phyloP scores from a whole-genome alignment of 2,888 invertebrate genomes.

The Hyalella azteca region DNA sequence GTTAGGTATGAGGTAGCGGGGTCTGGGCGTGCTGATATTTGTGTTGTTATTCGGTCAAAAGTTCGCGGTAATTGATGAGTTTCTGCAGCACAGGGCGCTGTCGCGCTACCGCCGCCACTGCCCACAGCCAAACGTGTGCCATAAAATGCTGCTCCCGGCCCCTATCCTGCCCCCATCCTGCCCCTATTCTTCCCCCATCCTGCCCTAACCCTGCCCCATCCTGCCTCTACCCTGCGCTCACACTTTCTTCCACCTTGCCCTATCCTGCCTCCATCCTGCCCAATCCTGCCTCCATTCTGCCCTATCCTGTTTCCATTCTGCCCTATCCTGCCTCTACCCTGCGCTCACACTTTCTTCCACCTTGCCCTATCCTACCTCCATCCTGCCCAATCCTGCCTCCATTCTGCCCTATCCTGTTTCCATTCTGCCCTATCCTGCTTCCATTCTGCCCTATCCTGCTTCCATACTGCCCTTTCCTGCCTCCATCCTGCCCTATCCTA shows the following conservation, averaged over 20 bases:
- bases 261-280: no score
- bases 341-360: no score
- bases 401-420: not conserved
- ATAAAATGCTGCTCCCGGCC: not conserved
- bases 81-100: not conserved
- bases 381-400: no score
- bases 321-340: not conserved
- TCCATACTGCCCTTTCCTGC: not conserved
- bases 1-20: no score
- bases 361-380: no score
- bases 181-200: not conserved
- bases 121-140: constrained; percentile 17
- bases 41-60: not conserved
- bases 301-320: not conserved
- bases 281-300: not conserved
- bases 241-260: no score
- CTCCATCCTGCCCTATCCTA: not conserved
- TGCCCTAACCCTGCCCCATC: not conserved
- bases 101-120: not conserved
- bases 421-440: not conserved
- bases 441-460: not conserved
- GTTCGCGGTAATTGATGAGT: not conserved
- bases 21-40: not conserved
- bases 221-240: no score
- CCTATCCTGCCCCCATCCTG: not conserved